Conservation (phyloP, 2,113 vertebrate species). For the Actenoides lindsayi region DNA sequence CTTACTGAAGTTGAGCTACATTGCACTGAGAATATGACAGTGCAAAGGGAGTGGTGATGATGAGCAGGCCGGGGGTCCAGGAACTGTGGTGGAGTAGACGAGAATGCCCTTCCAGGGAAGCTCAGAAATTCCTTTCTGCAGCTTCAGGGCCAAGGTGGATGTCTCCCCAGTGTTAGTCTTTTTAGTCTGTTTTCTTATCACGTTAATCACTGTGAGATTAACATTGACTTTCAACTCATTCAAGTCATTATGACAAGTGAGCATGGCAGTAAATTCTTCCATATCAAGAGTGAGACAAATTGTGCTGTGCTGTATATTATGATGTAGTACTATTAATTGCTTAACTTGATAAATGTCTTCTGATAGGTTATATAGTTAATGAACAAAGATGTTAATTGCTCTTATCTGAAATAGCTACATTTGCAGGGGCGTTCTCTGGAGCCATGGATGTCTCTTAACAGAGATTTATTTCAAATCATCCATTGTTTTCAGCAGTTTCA, state of each 20-base stretch:
- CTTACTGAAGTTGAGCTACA: neutral
- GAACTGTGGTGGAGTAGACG: no score
- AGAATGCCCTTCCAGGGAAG: no score
- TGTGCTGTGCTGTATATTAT: neutral
- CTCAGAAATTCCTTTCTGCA: no score
- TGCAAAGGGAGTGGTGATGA: no score
- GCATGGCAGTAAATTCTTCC: conserved; percentile 32
- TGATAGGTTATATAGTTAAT: conserved; percentile 42
- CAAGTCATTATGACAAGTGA: neutral
- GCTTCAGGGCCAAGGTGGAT: no score
- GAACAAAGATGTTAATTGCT: conserved; percentile 57
- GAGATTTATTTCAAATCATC: conserved; percentile 49
- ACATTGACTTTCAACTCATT: neutral
- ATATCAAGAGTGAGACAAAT: conserved; percentile 30
- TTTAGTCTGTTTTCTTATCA: neutral
- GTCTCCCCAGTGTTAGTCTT: neutral
- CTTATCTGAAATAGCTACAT: conserved; percentile 52
- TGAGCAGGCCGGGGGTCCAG: no score
- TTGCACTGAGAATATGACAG: neutral
- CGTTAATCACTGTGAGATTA: neutral
- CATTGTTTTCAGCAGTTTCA: conserved; percentile 50
- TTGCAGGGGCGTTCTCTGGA: neutral
- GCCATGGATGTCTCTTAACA: neutral
- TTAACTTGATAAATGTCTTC: conserved; percentile 57
- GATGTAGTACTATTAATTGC: neutral